phyloP scores from a whole-genome alignment of 2,113 vertebrate genomes.

The Campylomormyrus numenius region DNA sequence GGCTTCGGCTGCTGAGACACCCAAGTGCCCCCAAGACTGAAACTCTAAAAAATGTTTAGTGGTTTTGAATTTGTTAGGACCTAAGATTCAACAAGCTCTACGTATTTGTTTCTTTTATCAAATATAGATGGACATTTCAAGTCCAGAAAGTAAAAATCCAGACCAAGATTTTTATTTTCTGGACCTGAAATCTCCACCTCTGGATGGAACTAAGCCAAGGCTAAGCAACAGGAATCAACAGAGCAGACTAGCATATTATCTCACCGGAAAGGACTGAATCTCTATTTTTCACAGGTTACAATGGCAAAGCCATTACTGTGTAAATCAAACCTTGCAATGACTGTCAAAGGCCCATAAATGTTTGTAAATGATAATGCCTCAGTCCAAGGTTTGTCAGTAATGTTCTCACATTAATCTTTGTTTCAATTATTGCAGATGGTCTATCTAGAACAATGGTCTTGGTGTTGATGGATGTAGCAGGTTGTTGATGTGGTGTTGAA shows the following conservation, averaged over 20 bases:
- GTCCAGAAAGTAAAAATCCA: too few relatives aligned
- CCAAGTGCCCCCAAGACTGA: not conserved
- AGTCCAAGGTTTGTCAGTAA: slow-evolving; percentile 1
- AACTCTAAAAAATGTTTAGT: not conserved
- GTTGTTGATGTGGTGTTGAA: not conserved
- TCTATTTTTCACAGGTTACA: not conserved
- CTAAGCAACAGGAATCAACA: not conserved
- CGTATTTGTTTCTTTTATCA: not conserved
- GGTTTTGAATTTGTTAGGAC: not conserved
- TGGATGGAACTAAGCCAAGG: not conserved
- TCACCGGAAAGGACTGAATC: not conserved
- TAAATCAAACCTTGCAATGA: not conserved
- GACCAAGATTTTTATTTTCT: too few relatives aligned
- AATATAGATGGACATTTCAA: not conserved
- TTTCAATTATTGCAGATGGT: not conserved
- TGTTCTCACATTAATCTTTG: not conserved
- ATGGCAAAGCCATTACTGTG: not conserved
- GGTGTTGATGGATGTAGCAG: not conserved
- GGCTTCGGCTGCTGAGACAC: not conserved
- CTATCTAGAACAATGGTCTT: not conserved
- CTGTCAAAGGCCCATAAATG: not conserved
- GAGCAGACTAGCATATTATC: not conserved
- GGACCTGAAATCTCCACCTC: not conserved
- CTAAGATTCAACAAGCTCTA: not conserved
- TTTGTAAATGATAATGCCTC: slow-evolving; percentile 10